These are phyloP conservation scores for Phylloscopus whistleri DNA, from an alignment of 2,113 vertebrate species.

Conservation along the genomic window DNA sequence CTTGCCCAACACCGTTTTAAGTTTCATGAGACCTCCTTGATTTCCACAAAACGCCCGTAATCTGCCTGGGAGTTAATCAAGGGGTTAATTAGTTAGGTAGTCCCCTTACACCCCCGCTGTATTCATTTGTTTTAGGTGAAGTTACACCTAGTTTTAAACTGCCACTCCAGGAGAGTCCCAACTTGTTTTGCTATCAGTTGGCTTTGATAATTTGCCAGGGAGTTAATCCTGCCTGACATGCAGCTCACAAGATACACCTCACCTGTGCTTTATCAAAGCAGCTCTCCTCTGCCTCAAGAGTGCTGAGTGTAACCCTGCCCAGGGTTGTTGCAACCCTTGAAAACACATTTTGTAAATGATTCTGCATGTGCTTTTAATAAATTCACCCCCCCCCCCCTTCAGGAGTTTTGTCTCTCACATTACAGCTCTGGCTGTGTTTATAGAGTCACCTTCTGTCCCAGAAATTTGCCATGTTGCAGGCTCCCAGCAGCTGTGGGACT, in stretches of 20 bases:
- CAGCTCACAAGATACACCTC: not conserved
- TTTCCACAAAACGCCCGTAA: not conserved
- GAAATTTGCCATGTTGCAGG: not conserved
- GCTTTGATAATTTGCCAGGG: constrained; percentile 68
- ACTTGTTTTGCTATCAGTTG: constrained; percentile 70
- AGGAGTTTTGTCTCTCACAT: not conserved
- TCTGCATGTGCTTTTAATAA: not conserved
- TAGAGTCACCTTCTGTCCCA: constrained; percentile 44
- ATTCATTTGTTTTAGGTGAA: constrained; percentile 52
- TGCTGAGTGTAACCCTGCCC: not conserved
- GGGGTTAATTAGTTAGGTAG: constrained; percentile 9
- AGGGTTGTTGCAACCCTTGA: not conserved
- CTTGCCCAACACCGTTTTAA: not conserved
- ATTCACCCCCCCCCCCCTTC: too few relatives aligned
- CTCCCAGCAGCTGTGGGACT: not conserved
- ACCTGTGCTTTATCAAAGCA: constrained; percentile 55
- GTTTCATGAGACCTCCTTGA: not conserved
- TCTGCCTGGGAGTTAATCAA: not conserved
- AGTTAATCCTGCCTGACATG: constrained; percentile 41
- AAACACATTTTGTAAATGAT: constrained; percentile 14
- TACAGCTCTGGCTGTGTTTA: constrained; percentile 5
- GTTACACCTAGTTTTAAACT: constrained; percentile 50
- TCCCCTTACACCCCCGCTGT: not conserved
- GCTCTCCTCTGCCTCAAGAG: not conserved
- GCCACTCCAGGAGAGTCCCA: constrained; percentile 58